A percentile compares a stretch with the other conserved stretches of the same genome.
Conservation (phyloP, 2,113 vertebrate genomes). For the Petrocephalus zakoni region DNA sequence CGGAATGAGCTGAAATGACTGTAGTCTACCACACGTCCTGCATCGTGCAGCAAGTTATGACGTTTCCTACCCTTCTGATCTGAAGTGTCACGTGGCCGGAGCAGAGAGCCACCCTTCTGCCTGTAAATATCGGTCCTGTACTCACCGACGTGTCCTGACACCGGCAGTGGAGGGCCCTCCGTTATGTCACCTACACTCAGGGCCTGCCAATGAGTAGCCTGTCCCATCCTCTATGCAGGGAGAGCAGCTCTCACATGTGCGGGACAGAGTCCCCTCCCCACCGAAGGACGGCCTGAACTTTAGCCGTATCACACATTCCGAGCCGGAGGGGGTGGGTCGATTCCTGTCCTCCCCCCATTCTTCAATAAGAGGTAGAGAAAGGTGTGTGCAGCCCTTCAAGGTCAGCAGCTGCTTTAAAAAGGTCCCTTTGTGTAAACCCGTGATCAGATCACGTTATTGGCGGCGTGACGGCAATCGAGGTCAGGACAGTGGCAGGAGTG, state of each 20-base stretch:
- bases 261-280: background rate
- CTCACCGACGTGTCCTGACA: background rate
- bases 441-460: background rate
- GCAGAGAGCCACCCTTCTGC: too few relatives aligned
- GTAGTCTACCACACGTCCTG: background rate
- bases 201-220: background rate
- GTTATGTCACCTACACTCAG: background rate
- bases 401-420: background rate
- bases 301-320: background rate
- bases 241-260: background rate
- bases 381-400: background rate
- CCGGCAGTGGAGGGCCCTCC: background rate
- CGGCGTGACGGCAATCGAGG: background rate
- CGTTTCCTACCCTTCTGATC: background rate
- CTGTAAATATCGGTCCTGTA: background rate
- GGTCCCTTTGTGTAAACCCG: background rate
- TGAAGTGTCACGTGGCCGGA: background rate
- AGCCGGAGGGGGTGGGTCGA: background rate
- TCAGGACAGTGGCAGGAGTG: background rate
- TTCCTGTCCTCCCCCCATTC: background rate
- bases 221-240: background rate
- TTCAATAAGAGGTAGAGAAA: background rate
- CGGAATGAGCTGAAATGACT: background rate
- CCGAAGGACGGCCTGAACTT: background rate
- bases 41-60: background rate